Base-by-base conservation (phyloP, 2,888 invertebrate genomes). In the Venusia cambrica region DNA sequence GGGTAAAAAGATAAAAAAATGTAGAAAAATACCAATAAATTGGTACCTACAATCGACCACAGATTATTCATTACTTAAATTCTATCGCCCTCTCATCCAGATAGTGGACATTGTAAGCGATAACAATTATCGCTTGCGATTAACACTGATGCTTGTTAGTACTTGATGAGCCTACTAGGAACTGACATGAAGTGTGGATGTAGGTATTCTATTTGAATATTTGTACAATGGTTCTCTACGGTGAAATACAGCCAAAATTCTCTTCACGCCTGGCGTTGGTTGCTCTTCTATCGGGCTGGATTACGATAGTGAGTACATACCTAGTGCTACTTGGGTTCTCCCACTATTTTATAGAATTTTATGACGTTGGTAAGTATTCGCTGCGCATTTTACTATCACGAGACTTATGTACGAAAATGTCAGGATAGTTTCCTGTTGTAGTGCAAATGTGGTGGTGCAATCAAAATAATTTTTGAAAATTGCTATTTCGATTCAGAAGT, bases 71-170 rank as follows among this genome's bases (percentile, higher is more conserved):
- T 6, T 11, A 10, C 28, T 28, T 27, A 34, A 34, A 40, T 35
- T 38, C 32, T 33, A 38, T 35, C 45, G 20, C 20, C 47, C 20
- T 29, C 42, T 41, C 37, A 29, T 44, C 30, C 39, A 38, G 45
- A 48, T 51, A 48, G 34, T 34, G 28, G n/a, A 44, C 57, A 69
- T 69, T 73, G 73, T 62, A 70, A 59, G 48, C 62, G 79, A 79
- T 79, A 78, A 76, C 71, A 76, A 78, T 79, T 79, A 79, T 79
- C 79, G 66, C 52, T 51, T 56, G 52, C 63, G 76, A 79, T 73
- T 77, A 75, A 68, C 58, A 45, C 41, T 53, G 63, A 69, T 71
- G 65, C 50, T 53, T 53, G 51, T 56, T 53, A 58, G 57, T 65
- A 65, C 67, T 72, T 70, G 57, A 58, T 57, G 57, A 53, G 48